Conservation (phyloP, 1,140 invertebrate genomes). For the Papilio polytes region DNA sequence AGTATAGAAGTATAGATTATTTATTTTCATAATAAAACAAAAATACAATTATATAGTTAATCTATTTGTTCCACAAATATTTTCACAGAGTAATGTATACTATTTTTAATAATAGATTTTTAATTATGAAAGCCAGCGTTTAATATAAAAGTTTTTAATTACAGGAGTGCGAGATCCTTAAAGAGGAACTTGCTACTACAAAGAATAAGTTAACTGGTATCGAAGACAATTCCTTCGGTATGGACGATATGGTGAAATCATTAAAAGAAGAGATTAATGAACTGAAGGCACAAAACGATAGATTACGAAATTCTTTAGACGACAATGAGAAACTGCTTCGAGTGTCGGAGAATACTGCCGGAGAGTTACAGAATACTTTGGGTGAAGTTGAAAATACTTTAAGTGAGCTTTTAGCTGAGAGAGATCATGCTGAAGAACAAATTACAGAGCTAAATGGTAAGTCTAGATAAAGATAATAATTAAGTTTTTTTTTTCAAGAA, state of each 20-base stretch:
- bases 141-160: conserved; percentile 43
- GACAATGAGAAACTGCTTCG: conserved; percentile 77
- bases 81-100: too few species aligned
- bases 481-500: too few species aligned
- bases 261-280: conserved; percentile 85
- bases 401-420: conserved; percentile 75
- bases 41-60: too few species aligned
- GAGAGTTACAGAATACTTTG: conserved; percentile 75
- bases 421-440: conserved; percentile 74
- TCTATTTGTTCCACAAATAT: too few species aligned
- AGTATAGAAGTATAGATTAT: too few species aligned
- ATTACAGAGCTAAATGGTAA: conserved; percentile 76
- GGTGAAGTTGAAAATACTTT: conserved; percentile 79
- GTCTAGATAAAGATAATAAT: background rate
- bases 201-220: conserved; percentile 86
- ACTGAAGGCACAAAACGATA: conserved; percentile 73
- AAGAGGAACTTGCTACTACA: conserved; percentile 86
- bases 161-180: conserved; percentile 87
- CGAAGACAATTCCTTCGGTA: conserved; percentile 88
- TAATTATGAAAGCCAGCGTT: too few species aligned
- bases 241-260: conserved; percentile 88
- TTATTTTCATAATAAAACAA: too few species aligned
- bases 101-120: too few species aligned
- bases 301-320: conserved; percentile 75
- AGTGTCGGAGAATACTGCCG: conserved; percentile 78